Percentiles rank a stretch among this genome's conserved stretches.
Conservation (phyloP, 2,113 vertebrate genomes). For the Peucedramus taeniatus region DNA sequence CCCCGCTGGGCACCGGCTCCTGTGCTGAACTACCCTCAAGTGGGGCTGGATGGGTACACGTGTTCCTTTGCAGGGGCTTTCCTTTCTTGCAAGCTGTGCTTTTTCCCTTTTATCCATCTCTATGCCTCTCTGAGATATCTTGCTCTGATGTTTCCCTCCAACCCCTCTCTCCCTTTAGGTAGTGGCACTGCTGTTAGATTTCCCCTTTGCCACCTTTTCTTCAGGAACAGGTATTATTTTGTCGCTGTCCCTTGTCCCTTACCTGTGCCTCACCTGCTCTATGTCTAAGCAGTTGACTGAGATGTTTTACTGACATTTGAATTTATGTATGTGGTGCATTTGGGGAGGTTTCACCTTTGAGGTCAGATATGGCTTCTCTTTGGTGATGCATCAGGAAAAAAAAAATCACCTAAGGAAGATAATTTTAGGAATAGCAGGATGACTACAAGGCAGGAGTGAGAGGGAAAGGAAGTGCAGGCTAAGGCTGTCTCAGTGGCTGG, state of each 20-base stretch:
- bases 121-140: neutral
- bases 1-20: neutral
- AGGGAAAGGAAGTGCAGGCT: neutral
- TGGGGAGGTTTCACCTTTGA: neutral
- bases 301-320: neutral
- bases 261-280: neutral
- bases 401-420: neutral
- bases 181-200: neutral
- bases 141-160: neutral
- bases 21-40: neutral
- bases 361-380: neutral
- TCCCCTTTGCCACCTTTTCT: neutral
- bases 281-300: neutral
- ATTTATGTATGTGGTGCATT: neutral
- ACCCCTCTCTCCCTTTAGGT: neutral
- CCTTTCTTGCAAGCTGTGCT: neutral
- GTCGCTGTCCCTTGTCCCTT: neutral
- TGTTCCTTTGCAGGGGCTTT: neutral
- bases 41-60: neutral
- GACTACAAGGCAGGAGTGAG: neutral
- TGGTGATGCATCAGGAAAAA: neutral
- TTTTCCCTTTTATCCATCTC: neutral
- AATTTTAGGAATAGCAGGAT: neutral
- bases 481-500: neutral
- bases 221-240: neutral